Evolutionary conservation across 1,140 invertebrate species (phyloP).

Genomic region (Pogonus chalceus): DNA sequence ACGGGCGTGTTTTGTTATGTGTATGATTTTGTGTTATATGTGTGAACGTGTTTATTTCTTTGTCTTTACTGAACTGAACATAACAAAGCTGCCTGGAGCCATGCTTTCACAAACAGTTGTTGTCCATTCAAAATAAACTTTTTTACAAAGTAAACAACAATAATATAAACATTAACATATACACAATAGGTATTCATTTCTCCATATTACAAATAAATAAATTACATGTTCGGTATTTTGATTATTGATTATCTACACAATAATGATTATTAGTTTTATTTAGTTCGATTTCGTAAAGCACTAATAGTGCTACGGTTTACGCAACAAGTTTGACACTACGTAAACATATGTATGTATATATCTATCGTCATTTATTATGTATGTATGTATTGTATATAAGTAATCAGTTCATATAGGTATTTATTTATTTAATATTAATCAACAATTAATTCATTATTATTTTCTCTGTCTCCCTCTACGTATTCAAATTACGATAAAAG

Average conservation of each 20-base stretch:
- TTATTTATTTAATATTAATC: not conserved
- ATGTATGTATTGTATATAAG: too few relatives aligned
- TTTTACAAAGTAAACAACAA: conserved; percentile 24
- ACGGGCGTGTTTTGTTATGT: too few relatives aligned
- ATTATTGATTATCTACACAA: conserved; percentile 38
- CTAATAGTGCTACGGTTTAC: too few relatives aligned
- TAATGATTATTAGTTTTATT: conserved; percentile 28
- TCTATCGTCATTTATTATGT: too few relatives aligned
- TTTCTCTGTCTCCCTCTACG: too few relatives aligned
- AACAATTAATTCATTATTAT: not conserved
- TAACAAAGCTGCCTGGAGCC: not conserved
- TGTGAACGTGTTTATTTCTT: not conserved
- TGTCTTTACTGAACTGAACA: not conserved
- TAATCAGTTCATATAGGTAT: not conserved
- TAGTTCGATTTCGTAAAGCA: not conserved
- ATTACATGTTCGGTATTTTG: conserved; percentile 24
- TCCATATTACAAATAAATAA: conserved; percentile 24
- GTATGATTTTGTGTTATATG: not conserved
- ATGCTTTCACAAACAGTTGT: conserved; percentile 6
- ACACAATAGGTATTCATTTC: conserved; percentile 27
- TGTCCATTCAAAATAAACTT: conserved; percentile 1
- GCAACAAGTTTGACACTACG: too few relatives aligned
- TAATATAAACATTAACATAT: conserved; percentile 28
- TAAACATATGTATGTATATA: too few relatives aligned
- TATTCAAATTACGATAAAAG: too few relatives aligned